Evolutionary conservation across 2,797 vertebrate species (phyloP).

Genomic region (Pseudopleuronectes americanus): DNA sequence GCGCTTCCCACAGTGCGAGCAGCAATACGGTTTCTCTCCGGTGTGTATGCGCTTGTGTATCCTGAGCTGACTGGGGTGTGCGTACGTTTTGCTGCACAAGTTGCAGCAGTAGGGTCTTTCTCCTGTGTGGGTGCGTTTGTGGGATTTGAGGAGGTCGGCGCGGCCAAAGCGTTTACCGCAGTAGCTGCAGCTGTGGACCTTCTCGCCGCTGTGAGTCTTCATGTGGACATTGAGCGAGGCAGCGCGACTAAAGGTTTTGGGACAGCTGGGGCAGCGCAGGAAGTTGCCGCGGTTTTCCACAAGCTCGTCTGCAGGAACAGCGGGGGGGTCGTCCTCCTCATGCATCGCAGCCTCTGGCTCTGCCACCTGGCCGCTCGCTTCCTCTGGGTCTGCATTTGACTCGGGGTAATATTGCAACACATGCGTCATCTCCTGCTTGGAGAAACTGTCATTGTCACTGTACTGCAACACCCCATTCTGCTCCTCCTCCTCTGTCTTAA

Average conservation of each 20-base stretch:
- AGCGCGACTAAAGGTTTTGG: constrained; percentile 71
- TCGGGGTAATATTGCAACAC: constrained; percentile 35
- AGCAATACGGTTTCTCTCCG: constrained; percentile 86
- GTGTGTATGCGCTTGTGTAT: constrained; percentile 87
- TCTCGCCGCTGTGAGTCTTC: constrained; percentile 78
- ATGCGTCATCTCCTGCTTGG: constrained; percentile 31
- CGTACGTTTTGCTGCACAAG: constrained; percentile 83
- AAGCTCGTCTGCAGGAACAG: constrained; percentile 14
- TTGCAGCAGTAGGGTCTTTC: constrained; percentile 84
- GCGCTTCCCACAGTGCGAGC: constrained; percentile 77
- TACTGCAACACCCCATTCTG: constrained; percentile 16
- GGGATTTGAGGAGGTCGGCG: constrained; percentile 83
- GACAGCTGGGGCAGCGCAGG: constrained; percentile 69
- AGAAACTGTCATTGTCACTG: constrained; percentile 7
- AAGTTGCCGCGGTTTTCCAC: constrained; percentile 43
- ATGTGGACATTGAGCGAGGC: constrained; percentile 73
- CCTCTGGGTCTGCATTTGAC: constrained; percentile 4
- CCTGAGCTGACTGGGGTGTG: constrained; percentile 80
- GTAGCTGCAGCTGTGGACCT: constrained; percentile 80
- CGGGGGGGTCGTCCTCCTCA: not conserved
- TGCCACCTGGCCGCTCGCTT: not conserved
- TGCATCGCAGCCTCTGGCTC: constrained; percentile 11
- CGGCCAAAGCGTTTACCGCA: constrained; percentile 85
- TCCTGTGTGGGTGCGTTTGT: constrained; percentile 86
- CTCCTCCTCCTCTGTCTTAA: constrained; percentile 56